phyloP scores from a whole-genome alignment of 2,797 vertebrate genomes.

The Hirundo rustica region DNA sequence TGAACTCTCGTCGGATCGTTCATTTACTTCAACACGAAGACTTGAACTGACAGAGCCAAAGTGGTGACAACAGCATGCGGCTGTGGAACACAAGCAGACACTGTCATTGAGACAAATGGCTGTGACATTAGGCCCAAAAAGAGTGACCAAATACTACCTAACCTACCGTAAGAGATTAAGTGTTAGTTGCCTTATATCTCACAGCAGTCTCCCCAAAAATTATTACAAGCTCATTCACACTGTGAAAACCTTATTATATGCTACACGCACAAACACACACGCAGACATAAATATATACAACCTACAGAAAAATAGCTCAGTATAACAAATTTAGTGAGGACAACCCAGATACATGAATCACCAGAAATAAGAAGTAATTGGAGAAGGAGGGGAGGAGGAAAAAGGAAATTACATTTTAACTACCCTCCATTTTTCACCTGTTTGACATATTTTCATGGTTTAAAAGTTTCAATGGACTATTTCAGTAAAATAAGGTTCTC shows the following conservation, averaged over 20 bases:
- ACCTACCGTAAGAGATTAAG: neutral
- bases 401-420: neutral
- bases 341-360: neutral
- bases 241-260: neutral
- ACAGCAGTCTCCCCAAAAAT: neutral
- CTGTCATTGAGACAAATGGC: neutral
- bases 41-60: rapidly evolving
- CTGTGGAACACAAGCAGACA: neutral
- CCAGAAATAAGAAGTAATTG: neutral
- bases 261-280: neutral
- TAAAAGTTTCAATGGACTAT: neutral
- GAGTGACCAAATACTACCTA: neutral
- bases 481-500: neutral
- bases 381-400: neutral
- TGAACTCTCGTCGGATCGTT: neutral
- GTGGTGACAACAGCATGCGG: rapidly evolving
- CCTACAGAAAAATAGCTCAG: neutral
- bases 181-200: neutral
- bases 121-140: neutral
- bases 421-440: neutral
- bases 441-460: neutral
- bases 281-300: neutral
- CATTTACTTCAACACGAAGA: rapidly evolving
- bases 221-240: neutral
- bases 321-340: neutral